Evolutionary conservation across 2,113 vertebrate genomes (phyloP).

Genomic region (Cairina moschata): DNA sequence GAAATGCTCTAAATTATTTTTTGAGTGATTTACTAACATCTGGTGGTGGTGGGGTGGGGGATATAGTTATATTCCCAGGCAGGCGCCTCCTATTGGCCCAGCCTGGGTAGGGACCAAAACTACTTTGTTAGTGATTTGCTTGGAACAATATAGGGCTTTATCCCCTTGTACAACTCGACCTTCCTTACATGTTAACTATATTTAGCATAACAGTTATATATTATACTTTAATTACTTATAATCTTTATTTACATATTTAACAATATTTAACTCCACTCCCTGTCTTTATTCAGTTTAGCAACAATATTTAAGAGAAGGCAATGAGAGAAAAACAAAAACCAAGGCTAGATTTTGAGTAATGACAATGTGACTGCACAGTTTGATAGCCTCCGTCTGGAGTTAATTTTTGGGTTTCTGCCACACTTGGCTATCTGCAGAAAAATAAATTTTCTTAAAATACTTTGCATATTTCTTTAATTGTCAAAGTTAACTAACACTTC

Average conservation of each 20-base stretch:
- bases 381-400: neutral
- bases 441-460: neutral
- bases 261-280: neutral
- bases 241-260: neutral
- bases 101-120: neutral
- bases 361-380: neutral
- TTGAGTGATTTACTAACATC: rapidly evolving
- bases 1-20: neutral
- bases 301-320: neutral
- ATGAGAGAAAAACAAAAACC: neutral
- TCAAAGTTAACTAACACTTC: neutral
- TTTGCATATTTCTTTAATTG: neutral
- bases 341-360: neutral
- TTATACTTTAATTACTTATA: neutral
- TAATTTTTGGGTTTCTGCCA: neutral
- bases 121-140: neutral
- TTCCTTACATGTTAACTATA: neutral
- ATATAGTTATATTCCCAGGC: neutral
- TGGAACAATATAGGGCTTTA: rapidly evolving
- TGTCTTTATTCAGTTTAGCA: neutral
- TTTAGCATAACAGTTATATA: neutral
- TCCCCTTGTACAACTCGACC: no score
- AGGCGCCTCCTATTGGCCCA: no score
- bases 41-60: neutral
- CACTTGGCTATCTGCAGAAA: neutral